phyloP scores from a whole-genome alignment of 2,113 vertebrate species.

The Ophiodon elongatus region DNA sequence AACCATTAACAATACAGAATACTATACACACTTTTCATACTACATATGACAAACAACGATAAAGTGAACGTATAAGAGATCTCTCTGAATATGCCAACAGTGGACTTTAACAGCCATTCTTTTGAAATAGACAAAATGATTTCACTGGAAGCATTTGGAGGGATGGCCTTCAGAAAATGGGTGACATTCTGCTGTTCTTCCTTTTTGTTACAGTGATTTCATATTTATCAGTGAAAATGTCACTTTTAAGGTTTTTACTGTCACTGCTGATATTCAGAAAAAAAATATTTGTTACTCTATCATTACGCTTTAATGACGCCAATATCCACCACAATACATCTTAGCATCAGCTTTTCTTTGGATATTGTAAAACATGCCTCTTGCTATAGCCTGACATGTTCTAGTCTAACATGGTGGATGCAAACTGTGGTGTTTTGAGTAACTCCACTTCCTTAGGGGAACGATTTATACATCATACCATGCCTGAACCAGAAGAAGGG shows the following conservation, averaged over 20 bases:
- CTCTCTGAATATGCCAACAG: background rate
- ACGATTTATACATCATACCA: conserved; percentile 70
- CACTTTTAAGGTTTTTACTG: conserved; percentile 12
- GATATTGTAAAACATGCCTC: conserved; percentile 49
- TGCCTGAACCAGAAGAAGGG: conserved; percentile 60
- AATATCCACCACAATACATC: conserved; percentile 11
- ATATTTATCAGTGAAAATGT: background rate
- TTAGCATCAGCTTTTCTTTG: conserved; percentile 39
- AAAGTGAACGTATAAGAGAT: background rate
- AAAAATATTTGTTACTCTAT: conserved; percentile 18
- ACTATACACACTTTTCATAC: background rate
- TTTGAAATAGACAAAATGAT: background rate
- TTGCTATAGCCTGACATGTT: conserved; percentile 29
- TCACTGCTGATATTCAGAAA: conserved; percentile 24
- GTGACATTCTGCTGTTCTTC: background rate
- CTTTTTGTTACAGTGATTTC: background rate
- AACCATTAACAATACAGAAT: conserved; percentile 25
- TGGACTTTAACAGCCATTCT: background rate
- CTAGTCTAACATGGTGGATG: conserved; percentile 42
- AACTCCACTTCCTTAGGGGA: conserved; percentile 79
- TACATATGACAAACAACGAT: background rate
- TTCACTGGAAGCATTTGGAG: conserved; percentile 17
- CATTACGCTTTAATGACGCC: conserved; percentile 15
- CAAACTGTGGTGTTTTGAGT: conserved; percentile 56
- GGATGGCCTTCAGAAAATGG: conserved; percentile 2